Evolutionary conservation across 2,797 vertebrate species (phyloP).

Genomic region (Cirrhinus molitorella): DNA sequence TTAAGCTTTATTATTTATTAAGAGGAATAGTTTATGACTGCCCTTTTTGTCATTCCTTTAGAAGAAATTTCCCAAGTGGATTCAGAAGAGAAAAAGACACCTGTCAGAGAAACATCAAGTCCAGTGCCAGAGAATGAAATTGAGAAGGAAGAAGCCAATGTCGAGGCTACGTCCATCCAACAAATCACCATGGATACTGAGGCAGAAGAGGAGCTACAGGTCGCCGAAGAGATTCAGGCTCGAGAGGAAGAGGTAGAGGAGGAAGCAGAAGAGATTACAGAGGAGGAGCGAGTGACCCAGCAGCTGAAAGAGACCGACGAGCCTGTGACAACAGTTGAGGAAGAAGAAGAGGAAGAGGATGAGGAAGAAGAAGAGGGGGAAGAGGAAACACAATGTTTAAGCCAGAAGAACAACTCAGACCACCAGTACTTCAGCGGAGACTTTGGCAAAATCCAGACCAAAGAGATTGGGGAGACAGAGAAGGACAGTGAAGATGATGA

Average conservation of each 20-base stretch:
- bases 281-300: slow-evolving; percentile 58
- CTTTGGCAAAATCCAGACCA: slow-evolving; percentile 74
- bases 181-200: slow-evolving; percentile 71
- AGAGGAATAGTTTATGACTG: slow-evolving; percentile 29
- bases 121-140: slow-evolving; percentile 37
- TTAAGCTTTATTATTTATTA: neutral
- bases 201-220: slow-evolving; percentile 65
- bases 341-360: slow-evolving; percentile 40
- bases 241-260: slow-evolving; percentile 60
- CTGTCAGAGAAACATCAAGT: slow-evolving; percentile 28
- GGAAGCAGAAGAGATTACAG: slow-evolving; percentile 53
- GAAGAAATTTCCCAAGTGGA: slow-evolving; percentile 58
- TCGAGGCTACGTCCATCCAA: slow-evolving; percentile 77
- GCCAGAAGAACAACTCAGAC: slow-evolving; percentile 80
- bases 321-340: slow-evolving; percentile 50
- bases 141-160: slow-evolving; percentile 74
- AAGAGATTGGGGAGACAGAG: slow-evolving; percentile 65
- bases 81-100: slow-evolving; percentile 57
- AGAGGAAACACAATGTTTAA: slow-evolving; percentile 67
- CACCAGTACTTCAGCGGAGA: slow-evolving; percentile 84
- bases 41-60: slow-evolving; percentile 43
- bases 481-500: slow-evolving; percentile 67
- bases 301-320: slow-evolving; percentile 55
- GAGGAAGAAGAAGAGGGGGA: slow-evolving; percentile 57
- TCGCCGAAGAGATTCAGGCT: slow-evolving; percentile 69